These are phyloP conservation scores for Tretioscincus oriximinensis DNA, from an alignment of 2,113 vertebrate species.

Conservation along the genomic window DNA sequence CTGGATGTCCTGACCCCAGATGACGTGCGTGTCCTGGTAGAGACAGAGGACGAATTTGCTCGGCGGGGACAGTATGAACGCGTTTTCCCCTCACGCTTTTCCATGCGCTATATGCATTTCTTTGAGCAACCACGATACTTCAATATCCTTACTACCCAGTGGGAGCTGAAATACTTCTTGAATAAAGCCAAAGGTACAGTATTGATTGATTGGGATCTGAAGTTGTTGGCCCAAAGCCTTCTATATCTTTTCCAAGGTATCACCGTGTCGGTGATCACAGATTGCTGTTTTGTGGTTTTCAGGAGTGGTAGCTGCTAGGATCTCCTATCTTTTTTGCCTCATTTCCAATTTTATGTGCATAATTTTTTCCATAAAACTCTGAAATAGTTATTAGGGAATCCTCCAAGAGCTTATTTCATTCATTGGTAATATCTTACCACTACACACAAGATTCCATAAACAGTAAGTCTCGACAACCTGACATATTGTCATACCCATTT, in stretches of 20 bases:
- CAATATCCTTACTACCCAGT: slow-evolving; percentile 90
- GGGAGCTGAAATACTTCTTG: slow-evolving; percentile 87
- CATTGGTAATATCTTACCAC: not conserved
- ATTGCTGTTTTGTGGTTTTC: too few species aligned
- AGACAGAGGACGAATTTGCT: slow-evolving; percentile 88
- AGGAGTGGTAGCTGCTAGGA: not conserved
- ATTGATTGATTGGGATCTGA: not conserved
- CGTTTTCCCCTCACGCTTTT: slow-evolving; percentile 83
- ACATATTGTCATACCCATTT: too few species aligned
- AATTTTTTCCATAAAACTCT: not conserved
- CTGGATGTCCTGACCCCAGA: slow-evolving; percentile 89
- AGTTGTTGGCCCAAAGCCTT: not conserved
- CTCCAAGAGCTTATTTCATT: not conserved
- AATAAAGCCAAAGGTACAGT: slow-evolving; percentile 81
- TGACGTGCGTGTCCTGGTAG: slow-evolving; percentile 85
- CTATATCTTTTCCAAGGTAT: not conserved
- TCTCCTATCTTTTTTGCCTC: not conserved
- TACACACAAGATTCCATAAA: too few species aligned
- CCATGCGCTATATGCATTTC: slow-evolving; percentile 90
- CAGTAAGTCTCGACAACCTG: too few species aligned
- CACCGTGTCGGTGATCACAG: too few species aligned
- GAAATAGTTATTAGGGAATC: not conserved
- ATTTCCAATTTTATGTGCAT: not conserved
- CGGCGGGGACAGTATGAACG: slow-evolving; percentile 89
- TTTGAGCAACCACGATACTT: slow-evolving; percentile 91